phyloP scores from a whole-genome alignment of 92 coral and sea anemone species.

The Epizoanthus scotinus region DNA sequence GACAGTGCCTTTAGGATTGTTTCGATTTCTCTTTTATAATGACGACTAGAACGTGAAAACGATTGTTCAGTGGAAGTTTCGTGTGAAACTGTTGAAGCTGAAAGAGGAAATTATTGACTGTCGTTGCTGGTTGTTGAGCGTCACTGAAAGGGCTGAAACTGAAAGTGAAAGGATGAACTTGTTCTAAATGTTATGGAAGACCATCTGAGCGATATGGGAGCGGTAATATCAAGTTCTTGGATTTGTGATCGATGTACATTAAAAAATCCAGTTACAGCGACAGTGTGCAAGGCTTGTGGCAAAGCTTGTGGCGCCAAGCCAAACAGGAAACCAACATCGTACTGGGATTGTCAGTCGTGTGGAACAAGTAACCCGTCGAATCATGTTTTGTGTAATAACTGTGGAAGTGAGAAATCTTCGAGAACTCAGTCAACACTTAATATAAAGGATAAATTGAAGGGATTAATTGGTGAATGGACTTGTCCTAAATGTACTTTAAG shows the following conservation, averaged over 20 bases:
- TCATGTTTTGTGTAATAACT: conserved; percentile 42
- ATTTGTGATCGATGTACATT: conserved; percentile 67
- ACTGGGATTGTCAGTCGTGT: conserved; percentile 49
- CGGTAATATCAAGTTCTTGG: conserved; percentile 56
- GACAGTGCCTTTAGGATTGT: not conserved
- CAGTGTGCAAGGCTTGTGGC: conserved; percentile 74
- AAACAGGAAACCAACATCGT: conserved; percentile 37
- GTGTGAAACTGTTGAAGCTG: too few species aligned
- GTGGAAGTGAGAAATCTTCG: conserved; percentile 46
- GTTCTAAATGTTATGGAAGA: conserved; percentile 14
- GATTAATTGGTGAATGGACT: conserved; percentile 61
- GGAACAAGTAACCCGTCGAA: conserved; percentile 43
- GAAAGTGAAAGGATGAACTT: conserved; percentile 52
- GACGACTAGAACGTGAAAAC: not conserved
- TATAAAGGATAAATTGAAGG: not conserved
- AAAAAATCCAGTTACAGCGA: conserved; percentile 55
- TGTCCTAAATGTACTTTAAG: conserved; percentile 74
- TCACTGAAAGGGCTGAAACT: too few species aligned
- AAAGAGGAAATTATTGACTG: too few species aligned
- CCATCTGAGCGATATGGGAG: conserved; percentile 46
- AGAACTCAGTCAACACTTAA: not conserved
- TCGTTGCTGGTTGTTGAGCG: too few species aligned
- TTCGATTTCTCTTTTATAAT: not conserved
- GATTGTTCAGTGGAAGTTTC: not conserved
- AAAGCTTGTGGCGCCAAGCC: conserved; percentile 65